These are phyloP conservation scores for Rhagonycha fulva DNA, from an alignment of 2,888 invertebrate species.

Conservation along the genomic window DNA sequence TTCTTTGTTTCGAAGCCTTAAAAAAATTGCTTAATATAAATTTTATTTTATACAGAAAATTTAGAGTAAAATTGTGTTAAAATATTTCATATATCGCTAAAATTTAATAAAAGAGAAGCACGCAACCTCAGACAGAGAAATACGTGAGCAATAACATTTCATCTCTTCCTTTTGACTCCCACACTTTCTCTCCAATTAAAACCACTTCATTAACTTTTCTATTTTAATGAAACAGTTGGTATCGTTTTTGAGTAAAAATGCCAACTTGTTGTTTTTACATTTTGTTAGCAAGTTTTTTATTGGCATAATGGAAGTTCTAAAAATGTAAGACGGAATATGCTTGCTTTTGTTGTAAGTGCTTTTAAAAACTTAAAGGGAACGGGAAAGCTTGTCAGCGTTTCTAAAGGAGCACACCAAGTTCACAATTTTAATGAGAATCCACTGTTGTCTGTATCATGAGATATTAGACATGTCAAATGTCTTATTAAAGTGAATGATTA, in stretches of 20 bases:
- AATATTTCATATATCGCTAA: not conserved
- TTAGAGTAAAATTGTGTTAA: not conserved
- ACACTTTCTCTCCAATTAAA: not conserved
- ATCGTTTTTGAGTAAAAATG: not conserved
- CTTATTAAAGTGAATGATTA: conserved; percentile 22
- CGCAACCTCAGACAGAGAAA: not conserved
- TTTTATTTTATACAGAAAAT: not conserved
- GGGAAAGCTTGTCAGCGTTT: conserved; percentile 14
- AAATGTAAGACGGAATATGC: conserved; percentile 1
- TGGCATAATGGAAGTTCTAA: conserved; percentile 12
- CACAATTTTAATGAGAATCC: conserved; percentile 22
- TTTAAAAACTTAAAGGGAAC: conserved; percentile 8
- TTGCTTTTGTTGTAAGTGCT: conserved; percentile 14
- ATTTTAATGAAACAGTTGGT: not conserved
- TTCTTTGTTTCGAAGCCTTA: not conserved
- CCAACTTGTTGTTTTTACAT: conserved; percentile 4
- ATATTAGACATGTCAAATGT: conserved; percentile 18
- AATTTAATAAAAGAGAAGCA: not conserved
- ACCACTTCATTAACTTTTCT: not conserved
- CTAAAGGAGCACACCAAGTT: conserved; percentile 9
- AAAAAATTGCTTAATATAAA: not conserved
- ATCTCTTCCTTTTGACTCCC: not conserved
- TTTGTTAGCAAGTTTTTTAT: conserved; percentile 2
- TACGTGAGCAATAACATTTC: not conserved
- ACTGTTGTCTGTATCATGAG: conserved; percentile 10